Percentiles rank a stretch among this genome's conserved stretches.
Evolutionary conservation across 2,888 invertebrate species (phyloP).

Genomic region (Oscheius sp.): DNA sequence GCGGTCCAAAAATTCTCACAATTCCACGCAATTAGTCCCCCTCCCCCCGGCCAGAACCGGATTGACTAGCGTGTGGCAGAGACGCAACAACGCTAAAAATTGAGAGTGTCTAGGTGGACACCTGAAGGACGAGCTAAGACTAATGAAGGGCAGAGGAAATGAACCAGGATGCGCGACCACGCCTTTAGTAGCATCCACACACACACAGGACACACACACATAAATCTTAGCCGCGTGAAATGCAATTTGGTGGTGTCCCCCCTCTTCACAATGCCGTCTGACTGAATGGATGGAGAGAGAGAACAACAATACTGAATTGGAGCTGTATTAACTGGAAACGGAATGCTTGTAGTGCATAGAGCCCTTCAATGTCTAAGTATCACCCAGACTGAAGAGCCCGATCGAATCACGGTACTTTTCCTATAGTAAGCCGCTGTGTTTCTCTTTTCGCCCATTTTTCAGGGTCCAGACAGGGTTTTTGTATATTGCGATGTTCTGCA

Average conservation of each 20-base stretch:
- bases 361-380: too few species aligned
- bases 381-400: too few species aligned
- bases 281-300: background rate
- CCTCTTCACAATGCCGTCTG: slow-evolving; percentile 22
- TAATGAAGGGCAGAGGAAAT: slow-evolving; percentile 17
- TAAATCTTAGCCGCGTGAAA: slow-evolving; percentile 32
- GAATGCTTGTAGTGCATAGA: background rate
- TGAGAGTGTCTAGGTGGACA: background rate
- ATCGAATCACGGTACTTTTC: too few species aligned
- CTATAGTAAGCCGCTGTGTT: background rate
- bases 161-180: slow-evolving; percentile 14
- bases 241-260: slow-evolving; percentile 23
- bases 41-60: background rate
- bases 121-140: slow-evolving; percentile 2
- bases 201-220: slow-evolving; percentile 3
- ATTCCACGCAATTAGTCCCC: slow-evolving; percentile 27
- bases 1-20: slow-evolving; percentile 20
- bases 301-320: background rate
- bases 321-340: background rate
- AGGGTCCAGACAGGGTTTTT: background rate
- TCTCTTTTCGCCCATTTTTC: background rate
- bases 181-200: background rate
- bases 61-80: slow-evolving; percentile 1
- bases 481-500: too few species aligned
- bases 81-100: slow-evolving; percentile 1